These are phyloP conservation scores for Seira musarum DNA, from an alignment of 2,888 invertebrate genomes.

Conservation along the genomic window DNA sequence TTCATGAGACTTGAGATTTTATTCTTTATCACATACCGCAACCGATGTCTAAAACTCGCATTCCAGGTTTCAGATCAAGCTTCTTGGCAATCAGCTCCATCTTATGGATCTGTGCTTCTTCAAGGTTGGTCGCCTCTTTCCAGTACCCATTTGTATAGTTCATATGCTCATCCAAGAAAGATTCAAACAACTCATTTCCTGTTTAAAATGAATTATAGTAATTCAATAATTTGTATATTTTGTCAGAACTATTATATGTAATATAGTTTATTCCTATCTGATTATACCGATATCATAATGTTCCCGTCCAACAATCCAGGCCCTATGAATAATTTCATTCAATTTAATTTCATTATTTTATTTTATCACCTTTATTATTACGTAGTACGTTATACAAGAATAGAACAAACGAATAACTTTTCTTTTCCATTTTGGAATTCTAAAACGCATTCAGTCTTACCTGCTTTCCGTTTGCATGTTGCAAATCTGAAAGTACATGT, in stretches of 20 bases:
- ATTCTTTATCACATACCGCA: slow-evolving; percentile 36
- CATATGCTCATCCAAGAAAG: slow-evolving; percentile 58
- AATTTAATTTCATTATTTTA: too few species aligned
- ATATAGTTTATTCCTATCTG: not conserved
- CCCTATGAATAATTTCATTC: too few species aligned
- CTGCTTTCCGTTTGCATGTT: too few species aligned
- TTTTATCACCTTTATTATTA: too few species aligned
- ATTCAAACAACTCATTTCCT: slow-evolving; percentile 61
- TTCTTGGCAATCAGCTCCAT: slow-evolving; percentile 63
- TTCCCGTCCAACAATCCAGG: slow-evolving; percentile 39
- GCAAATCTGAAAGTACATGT: too few species aligned
- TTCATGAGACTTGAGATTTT: not conserved
- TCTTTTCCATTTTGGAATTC: too few species aligned
- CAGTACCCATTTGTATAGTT: slow-evolving; percentile 65
- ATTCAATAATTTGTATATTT: not conserved
- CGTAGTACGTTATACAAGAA: too few species aligned
- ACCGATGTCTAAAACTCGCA: slow-evolving; percentile 63
- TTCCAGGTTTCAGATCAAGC: slow-evolving; percentile 62
- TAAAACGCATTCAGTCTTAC: too few species aligned
- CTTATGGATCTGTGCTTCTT: slow-evolving; percentile 63
- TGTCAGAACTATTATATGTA: not conserved
- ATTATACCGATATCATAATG: slow-evolving; percentile 40
- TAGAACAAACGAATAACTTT: too few species aligned
- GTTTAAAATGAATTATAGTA: not conserved
- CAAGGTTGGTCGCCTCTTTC: slow-evolving; percentile 53